phyloP scores from a whole-genome alignment of 2,113 vertebrate genomes.

The Ia io region DNA sequence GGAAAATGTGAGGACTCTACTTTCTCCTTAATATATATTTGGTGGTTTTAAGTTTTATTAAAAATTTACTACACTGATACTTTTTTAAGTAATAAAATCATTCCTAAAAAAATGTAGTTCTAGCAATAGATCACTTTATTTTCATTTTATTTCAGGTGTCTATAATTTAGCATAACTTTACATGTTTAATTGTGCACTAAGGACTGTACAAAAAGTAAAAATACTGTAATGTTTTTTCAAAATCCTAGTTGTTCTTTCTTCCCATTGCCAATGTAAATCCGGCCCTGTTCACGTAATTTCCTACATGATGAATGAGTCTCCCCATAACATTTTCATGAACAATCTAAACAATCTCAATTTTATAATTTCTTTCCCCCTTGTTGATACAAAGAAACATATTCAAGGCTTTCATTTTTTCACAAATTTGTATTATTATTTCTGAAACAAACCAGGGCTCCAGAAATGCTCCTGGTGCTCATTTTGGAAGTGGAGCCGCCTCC shows the following conservation, averaged over 20 bases:
- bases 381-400: not conserved
- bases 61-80: not conserved
- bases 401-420: not conserved
- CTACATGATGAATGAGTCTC: not conserved
- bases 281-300: not conserved
- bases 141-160: slow-evolving; percentile 12
- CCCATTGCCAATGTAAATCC: not conserved
- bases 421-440: not conserved
- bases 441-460: not conserved
- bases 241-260: not conserved
- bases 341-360: not conserved
- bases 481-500: not conserved
- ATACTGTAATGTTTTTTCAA: not conserved
- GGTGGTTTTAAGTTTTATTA: not conserved
- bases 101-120: not conserved
- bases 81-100: slow-evolving; percentile 2
- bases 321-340: not conserved
- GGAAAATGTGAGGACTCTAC: not conserved
- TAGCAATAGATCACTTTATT: not conserved
- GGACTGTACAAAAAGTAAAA: not conserved
- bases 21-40: not conserved
- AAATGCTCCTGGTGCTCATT: not conserved
- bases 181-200: not conserved
- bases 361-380: not conserved
- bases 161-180: not conserved